Conservation (phyloP, 2,113 vertebrate species). For the Cynopterus brachyotis region DNA sequence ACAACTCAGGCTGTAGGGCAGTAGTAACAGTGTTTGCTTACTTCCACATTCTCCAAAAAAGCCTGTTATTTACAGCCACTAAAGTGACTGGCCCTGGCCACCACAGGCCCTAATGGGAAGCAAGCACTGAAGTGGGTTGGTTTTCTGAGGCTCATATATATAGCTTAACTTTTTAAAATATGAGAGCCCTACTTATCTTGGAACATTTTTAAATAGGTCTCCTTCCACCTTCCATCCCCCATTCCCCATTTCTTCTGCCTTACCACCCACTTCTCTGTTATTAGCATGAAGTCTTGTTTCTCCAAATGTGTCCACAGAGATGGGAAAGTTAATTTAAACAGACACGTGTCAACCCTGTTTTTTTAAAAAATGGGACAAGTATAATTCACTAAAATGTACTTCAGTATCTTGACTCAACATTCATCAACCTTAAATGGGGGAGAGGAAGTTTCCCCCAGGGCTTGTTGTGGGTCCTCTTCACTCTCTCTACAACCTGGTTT, state of each 20-base stretch:
- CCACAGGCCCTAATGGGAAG: not conserved
- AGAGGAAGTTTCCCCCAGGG: not conserved
- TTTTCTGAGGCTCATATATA: conserved; percentile 64
- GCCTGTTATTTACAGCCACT: conserved; percentile 5
- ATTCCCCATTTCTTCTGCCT: not conserved
- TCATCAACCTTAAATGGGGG: not conserved
- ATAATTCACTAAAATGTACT: not conserved
- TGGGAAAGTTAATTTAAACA: conserved; percentile 55
- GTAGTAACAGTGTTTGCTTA: not conserved
- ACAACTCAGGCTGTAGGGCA: not conserved
- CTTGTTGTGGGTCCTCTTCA: not conserved
- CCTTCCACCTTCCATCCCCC: not conserved
- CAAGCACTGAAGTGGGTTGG: not conserved
- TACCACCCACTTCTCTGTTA: not conserved
- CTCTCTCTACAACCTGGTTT: not conserved
- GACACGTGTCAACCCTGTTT: conserved; percentile 18
- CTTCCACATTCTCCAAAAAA: not conserved
- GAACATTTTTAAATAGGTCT: conserved; percentile 42
- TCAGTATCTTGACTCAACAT: not conserved
- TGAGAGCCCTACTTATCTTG: not conserved
- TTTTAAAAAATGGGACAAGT: not conserved
- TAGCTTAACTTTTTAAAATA: not conserved
- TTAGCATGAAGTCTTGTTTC: conserved; percentile 24
- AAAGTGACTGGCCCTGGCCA: not conserved
- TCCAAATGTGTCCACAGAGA: conserved; percentile 29